Evolutionary conservation across 2,113 vertebrate genomes (phyloP), one percentile per base, ranked within the genome.

Genomic region (Litocranius walleri): DNA sequence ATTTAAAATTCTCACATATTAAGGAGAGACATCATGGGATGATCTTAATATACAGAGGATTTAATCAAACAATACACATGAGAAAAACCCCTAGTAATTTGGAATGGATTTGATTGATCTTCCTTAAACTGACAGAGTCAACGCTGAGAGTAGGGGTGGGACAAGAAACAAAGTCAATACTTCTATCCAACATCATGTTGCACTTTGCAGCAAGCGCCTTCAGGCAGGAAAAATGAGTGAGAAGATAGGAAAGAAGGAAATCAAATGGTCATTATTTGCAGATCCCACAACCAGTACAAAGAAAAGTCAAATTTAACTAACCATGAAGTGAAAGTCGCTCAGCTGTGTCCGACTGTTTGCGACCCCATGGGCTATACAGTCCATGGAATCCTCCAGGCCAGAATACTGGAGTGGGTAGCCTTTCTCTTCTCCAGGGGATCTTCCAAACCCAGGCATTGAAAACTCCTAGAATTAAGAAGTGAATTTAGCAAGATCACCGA

Each of bases 161-260:
- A 0, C 50, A 11, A 4, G 77, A 12, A 1, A 10, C 4, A 23
- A 19, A 8, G 5, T 5, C 33, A 5, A 0, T 1, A 2, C 25
- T 61, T 33, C 17, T 25, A 9, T 6, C 9, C 15, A 14, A 7
- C 56, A 3, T 12, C 5, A 16, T 11, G 7, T 7, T n/a, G n/a
- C 33, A 27, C 1, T 54, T 15, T 54, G 67, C 1, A 27, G n/a
- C 19, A 62, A 78, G 21, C 0, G 7, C 80, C 33, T 85, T 27
- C 77, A 21, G 36, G 56, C 54, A 27, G 62, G 45, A 77, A 29
- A 84, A 52, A 19, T 8, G 5, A 33, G 54, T 56, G 29, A 13
- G 61, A 50, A 27, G 27, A 21, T 0, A 54, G 45, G 52, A 61
- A 77, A 71, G 77, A 25, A 71, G 36, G 25, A 57, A 57, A 77